Evolutionary conservation across 2,113 vertebrate genomes (phyloP).

Genomic region (Etheostoma spectabile): DNA sequence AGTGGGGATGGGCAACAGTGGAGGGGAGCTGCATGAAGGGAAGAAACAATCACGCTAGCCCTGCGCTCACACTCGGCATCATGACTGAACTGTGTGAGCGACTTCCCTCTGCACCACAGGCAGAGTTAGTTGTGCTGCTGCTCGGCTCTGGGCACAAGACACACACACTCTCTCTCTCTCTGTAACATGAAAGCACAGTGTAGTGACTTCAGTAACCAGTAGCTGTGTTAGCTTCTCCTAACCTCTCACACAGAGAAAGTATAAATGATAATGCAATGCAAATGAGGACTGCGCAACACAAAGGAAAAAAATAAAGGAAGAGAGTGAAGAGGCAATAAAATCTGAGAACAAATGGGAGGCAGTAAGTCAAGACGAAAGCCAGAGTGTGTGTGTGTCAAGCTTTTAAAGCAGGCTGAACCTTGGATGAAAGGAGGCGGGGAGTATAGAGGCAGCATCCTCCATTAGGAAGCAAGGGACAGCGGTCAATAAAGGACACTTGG

Average conservation of each 20-base stretch:
- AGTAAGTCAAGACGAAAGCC: slow-evolving; percentile 17
- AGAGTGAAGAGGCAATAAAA: slow-evolving; percentile 12
- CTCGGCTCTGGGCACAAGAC: slow-evolving; percentile 9
- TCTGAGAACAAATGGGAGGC: not conserved
- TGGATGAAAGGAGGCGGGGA: slow-evolving; percentile 44
- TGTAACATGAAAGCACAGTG: slow-evolving; percentile 31
- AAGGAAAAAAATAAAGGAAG: not conserved
- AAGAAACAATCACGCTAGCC: not conserved
- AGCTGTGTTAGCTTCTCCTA: slow-evolving; percentile 30
- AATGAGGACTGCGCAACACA: slow-evolving; percentile 33
- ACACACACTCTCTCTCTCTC: not conserved
- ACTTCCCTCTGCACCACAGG: slow-evolving; percentile 50
- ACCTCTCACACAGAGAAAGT: slow-evolving; percentile 26
- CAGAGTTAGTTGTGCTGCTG: slow-evolving; percentile 28
- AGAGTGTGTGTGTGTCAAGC: slow-evolving; percentile 25
- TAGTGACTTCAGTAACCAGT: slow-evolving; percentile 51
- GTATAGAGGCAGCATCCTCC: slow-evolving; percentile 34
- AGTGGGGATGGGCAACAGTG: slow-evolving; percentile 1
- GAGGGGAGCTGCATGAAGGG: slow-evolving; percentile 20
- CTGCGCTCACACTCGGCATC: slow-evolving; percentile 25
- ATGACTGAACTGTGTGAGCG: slow-evolving; percentile 22
- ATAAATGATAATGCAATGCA: slow-evolving; percentile 40
- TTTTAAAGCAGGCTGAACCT: slow-evolving; percentile 53
- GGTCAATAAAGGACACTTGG: slow-evolving; percentile 75
- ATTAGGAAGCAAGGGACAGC: slow-evolving; percentile 61